Evolutionary conservation across 1,140 invertebrate species (phyloP).

Genomic region (Anadara kagoshimensis): DNA sequence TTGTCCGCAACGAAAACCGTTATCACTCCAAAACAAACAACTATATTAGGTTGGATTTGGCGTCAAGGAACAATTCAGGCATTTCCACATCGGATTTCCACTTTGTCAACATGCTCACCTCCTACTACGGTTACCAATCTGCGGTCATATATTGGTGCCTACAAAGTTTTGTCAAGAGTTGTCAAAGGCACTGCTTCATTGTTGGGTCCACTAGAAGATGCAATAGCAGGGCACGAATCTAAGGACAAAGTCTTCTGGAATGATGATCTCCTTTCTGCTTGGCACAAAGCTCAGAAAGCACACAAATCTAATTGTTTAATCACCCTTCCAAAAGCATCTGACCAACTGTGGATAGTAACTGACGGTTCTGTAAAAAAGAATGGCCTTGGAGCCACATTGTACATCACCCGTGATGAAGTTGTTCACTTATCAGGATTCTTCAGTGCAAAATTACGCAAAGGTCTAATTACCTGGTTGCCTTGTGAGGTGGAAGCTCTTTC

Average conservation of each 20-base stretch:
- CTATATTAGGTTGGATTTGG: constrained; percentile 44
- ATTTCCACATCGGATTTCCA: constrained; percentile 31
- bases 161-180: constrained; percentile 40
- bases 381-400: constrained; percentile 43
- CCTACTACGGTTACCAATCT: constrained; percentile 34
- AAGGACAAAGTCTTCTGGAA: constrained; percentile 32
- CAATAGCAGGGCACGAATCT: constrained; percentile 14
- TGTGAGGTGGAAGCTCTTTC: constrained; percentile 36
- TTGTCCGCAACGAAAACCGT: constrained; percentile 35
- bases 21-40: constrained; percentile 29
- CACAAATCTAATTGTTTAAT: constrained; percentile 1
- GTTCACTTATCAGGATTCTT: too few relatives aligned
- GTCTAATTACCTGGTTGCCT: constrained; percentile 30
- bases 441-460: constrained; percentile 24
- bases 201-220: constrained; percentile 12
- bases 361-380: constrained; percentile 40
- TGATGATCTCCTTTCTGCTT: constrained; percentile 11
- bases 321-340: constrained; percentile 1
- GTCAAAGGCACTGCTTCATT: constrained; percentile 7
- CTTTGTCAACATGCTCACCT: constrained; percentile 16
- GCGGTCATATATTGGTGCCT: constrained; percentile 39
- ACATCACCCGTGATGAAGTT: constrained; percentile 25
- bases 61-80: constrained; percentile 27
- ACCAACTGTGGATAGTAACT: constrained; percentile 50
- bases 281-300: constrained; percentile 7